These are phyloP conservation scores for Hemiprocne comata DNA, from an alignment of 2,113 vertebrate genomes.

Conservation along the genomic window DNA sequence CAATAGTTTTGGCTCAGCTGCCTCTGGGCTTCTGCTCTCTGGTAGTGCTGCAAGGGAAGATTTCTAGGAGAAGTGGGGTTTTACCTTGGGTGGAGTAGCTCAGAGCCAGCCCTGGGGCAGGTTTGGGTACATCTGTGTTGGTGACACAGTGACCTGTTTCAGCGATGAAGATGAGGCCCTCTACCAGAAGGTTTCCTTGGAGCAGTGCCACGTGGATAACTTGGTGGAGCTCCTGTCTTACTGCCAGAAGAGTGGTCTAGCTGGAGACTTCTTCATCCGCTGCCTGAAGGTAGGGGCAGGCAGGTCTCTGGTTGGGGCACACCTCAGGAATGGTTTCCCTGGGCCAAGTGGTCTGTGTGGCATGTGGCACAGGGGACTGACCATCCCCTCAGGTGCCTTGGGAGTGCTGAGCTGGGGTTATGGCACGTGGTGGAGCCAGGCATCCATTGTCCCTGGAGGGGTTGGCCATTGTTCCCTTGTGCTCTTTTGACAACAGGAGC, in stretches of 20 bases:
- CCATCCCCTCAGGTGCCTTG: rapidly evolving
- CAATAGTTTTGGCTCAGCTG: neutral
- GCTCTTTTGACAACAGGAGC: too few species aligned
- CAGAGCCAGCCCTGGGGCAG: neutral
- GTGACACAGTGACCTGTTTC: neutral
- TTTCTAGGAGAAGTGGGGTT: neutral
- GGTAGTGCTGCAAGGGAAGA: neutral
- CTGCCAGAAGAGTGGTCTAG: slow-evolving; percentile 83
- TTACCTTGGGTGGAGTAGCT: neutral
- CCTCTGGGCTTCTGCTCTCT: neutral
- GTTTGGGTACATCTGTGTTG: neutral
- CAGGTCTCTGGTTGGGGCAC: neutral
- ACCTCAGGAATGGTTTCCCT: neutral
- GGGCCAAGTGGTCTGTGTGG: neutral
- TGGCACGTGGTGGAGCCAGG: rapidly evolving
- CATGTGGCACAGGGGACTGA: neutral
- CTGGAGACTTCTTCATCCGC: slow-evolving; percentile 90
- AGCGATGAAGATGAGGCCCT: slow-evolving; percentile 88
- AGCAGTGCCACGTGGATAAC: slow-evolving; percentile 87
- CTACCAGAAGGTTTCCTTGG: slow-evolving; percentile 86
- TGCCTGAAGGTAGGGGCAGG: slow-evolving; percentile 85
- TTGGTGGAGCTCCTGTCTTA: slow-evolving; percentile 83
- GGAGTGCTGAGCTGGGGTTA: neutral
- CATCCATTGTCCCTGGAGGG: neutral
- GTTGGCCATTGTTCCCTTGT: slow-evolving; percentile 27